These are phyloP conservation scores for Drosophila lowei DNA, from an alignment of 1,140 invertebrate species.

Conservation along the genomic window DNA sequence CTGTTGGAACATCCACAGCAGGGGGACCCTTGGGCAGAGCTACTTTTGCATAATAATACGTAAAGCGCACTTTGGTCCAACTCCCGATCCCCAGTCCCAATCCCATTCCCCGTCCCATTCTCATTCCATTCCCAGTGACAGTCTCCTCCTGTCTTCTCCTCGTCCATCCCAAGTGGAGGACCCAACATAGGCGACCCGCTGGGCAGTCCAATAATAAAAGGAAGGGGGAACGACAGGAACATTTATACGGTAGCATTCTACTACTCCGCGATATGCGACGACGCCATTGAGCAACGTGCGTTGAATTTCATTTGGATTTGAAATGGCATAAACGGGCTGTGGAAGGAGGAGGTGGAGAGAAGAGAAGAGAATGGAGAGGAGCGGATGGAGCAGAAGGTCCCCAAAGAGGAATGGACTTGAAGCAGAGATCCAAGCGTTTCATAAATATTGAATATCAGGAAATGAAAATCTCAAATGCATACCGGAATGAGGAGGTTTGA, in stretches of 20 bases:
- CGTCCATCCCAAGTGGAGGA: no score
- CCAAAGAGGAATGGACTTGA: background rate
- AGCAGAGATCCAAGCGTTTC: conserved; percentile 26
- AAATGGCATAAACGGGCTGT: conserved; percentile 39
- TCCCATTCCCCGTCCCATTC: no score
- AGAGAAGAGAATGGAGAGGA: background rate
- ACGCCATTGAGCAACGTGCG: conserved; percentile 49
- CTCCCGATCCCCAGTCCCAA: conserved; percentile 3
- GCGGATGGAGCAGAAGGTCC: background rate
- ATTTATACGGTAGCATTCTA: conserved; percentile 46
- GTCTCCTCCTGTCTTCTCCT: no score
- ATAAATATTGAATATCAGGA: conserved; percentile 66
- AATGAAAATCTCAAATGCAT: conserved; percentile 32
- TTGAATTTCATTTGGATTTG: conserved; percentile 75
- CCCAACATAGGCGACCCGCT: conserved; percentile 12
- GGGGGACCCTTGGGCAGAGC: conserved; percentile 13
- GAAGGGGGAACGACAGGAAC: conserved; percentile 15
- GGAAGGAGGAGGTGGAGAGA: background rate
- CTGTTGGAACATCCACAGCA: conserved; percentile 1
- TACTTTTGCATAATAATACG: conserved; percentile 18
- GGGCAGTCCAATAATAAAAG: conserved; percentile 55
- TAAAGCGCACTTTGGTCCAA: conserved; percentile 6
- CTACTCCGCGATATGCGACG: background rate
- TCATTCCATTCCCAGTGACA: no score
- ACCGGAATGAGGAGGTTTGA: conserved; percentile 8